These are phyloP conservation scores for Echinometra lucunter DNA, from an alignment of 53 echinoderm and acorn worm species.

Conservation along the genomic window DNA sequence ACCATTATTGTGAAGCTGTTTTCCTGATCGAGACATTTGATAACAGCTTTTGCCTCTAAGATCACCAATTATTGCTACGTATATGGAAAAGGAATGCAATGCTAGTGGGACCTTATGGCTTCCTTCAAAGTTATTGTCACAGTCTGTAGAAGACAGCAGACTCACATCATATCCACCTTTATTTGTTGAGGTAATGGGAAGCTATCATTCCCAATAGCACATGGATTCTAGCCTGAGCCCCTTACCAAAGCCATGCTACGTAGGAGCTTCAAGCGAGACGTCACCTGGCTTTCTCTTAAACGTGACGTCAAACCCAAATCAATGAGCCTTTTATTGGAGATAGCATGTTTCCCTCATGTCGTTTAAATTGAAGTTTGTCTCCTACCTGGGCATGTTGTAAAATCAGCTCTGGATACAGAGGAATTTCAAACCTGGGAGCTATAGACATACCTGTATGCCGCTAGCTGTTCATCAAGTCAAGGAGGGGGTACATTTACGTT, in stretches of 20 bases:
- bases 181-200: slow-evolving; percentile 35
- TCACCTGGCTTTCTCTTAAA: slow-evolving; percentile 39
- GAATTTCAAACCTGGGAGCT: background rate
- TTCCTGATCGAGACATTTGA: background rate
- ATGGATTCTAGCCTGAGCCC: background rate
- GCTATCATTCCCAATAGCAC: slow-evolving; percentile 6
- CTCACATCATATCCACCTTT: slow-evolving; percentile 42
- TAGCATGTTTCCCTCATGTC: slow-evolving; percentile 57
- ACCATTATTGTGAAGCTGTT: background rate
- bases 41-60: background rate
- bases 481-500: slow-evolving; percentile 12
- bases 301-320: slow-evolving; percentile 60
- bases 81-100: background rate
- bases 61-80: background rate
- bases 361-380: slow-evolving; percentile 29
- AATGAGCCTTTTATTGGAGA: slow-evolving; percentile 51
- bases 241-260: slow-evolving; percentile 33
- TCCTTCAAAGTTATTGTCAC: background rate
- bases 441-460: background rate
- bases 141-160: background rate
- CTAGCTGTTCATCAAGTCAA: background rate
- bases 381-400: background rate
- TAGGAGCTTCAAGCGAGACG: background rate
- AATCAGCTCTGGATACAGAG: background rate
- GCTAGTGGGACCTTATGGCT: background rate